Percentiles rank a stretch among this genome's conserved stretches.
Conservation (phyloP, 1,140 invertebrate genomes). For the Andrena cerasifolii region DNA sequence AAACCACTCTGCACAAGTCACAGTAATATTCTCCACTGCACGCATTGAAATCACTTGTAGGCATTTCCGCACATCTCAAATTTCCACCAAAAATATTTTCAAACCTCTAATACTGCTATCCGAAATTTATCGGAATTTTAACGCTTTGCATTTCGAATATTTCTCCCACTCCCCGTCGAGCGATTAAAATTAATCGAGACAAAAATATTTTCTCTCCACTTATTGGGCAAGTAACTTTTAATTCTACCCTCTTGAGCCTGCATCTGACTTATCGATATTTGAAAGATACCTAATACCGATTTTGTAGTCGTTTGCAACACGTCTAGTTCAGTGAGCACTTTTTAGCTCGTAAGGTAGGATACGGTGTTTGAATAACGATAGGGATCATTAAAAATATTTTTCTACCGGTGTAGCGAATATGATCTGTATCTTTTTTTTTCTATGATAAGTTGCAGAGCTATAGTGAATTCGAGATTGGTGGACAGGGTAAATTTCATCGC, state of each 20-base stretch:
- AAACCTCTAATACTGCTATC: too few relatives aligned
- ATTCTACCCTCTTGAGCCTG: not conserved
- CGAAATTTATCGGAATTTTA: too few relatives aligned
- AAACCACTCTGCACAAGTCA: too few relatives aligned
- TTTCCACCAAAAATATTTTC: too few relatives aligned
- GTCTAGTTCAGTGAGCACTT: not conserved
- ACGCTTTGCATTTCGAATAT: too few relatives aligned
- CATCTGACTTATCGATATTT: not conserved
- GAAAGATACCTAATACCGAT: not conserved
- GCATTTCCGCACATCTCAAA: too few relatives aligned
- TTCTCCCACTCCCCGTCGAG: too few relatives aligned
- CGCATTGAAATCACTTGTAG: too few relatives aligned
- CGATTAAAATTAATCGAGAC: too few relatives aligned
- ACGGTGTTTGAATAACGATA: not conserved
- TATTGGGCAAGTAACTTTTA: too few relatives aligned
- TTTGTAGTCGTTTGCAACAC: not conserved
- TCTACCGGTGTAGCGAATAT: not conserved
- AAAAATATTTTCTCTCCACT: too few relatives aligned
- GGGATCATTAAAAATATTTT: slow-evolving; percentile 8
- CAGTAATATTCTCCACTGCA: too few relatives aligned
- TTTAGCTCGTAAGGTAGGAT: not conserved
- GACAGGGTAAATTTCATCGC: not conserved
- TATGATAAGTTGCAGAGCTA: not conserved
- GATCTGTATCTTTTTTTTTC: not conserved
- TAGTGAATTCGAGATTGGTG: not conserved